phyloP scores from a whole-genome alignment of 2,888 invertebrate species.

The Drosophila kuntzei region DNA sequence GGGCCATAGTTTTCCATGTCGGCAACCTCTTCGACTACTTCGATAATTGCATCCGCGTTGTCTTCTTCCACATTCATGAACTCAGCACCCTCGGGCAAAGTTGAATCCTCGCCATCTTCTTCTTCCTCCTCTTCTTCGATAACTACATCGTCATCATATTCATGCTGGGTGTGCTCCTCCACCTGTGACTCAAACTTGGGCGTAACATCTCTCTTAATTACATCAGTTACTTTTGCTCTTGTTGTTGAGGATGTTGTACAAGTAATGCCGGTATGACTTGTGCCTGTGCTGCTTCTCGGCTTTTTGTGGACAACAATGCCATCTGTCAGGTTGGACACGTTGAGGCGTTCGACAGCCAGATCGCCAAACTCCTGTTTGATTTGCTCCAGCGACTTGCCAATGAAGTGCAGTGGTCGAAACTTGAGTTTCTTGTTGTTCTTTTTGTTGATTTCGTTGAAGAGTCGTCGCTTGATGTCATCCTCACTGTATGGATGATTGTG shows the following conservation, averaged over 20 bases:
- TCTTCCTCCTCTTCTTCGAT: slow-evolving; percentile 41
- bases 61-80: slow-evolving; percentile 59
- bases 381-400: slow-evolving; percentile 73
- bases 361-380: slow-evolving; percentile 79
- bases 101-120: slow-evolving; percentile 1
- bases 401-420: slow-evolving; percentile 71
- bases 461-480: slow-evolving; percentile 78
- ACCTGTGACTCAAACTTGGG: background rate
- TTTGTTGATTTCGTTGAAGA: slow-evolving; percentile 79
- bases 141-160: slow-evolving; percentile 42
- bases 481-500: slow-evolving; percentile 78
- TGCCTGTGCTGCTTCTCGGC: slow-evolving; percentile 45
- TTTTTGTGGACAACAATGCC: slow-evolving; percentile 72
- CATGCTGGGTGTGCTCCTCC: slow-evolving; percentile 15
- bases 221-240: background rate
- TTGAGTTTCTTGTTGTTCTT: slow-evolving; percentile 71
- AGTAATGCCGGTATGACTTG: slow-evolving; percentile 1
- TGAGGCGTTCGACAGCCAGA: slow-evolving; percentile 68
- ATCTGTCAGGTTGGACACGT: slow-evolving; percentile 63
- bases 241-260: background rate
- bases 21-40: slow-evolving; percentile 66
- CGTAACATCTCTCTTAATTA: background rate
- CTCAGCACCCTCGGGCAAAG: slow-evolving; percentile 20
- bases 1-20: slow-evolving; percentile 61
- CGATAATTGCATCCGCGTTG: slow-evolving; percentile 69